These are phyloP conservation scores for Tenthredo livida DNA, from an alignment of 2,888 invertebrate species.

Conservation along the genomic window DNA sequence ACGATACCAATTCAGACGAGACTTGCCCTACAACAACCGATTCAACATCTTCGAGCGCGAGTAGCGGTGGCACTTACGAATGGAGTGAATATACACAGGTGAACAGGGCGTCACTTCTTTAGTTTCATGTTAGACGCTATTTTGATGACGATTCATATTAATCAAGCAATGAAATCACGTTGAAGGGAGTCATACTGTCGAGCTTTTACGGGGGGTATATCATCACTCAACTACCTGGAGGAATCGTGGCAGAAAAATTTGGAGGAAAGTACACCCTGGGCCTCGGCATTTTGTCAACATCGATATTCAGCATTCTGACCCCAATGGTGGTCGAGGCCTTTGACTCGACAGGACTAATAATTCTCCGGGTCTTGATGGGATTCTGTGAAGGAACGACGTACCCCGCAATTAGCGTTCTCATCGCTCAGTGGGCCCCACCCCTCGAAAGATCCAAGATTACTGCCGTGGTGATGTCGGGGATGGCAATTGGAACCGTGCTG, in stretches of 20 bases:
- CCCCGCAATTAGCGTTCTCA: conserved; percentile 82
- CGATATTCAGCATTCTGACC: conserved; percentile 77
- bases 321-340: conserved; percentile 78
- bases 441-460: conserved; percentile 81
- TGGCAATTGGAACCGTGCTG: conserved; percentile 80
- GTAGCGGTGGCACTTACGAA: not conserved
- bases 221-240: conserved; percentile 78
- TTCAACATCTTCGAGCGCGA: not conserved
- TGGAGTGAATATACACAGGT: conserved; percentile 37
- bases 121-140: not conserved
- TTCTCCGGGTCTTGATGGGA: conserved; percentile 80
- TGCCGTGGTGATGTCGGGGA: conserved; percentile 82
- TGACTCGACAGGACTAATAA: conserved; percentile 80
- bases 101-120: not conserved
- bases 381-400: conserved; percentile 82
- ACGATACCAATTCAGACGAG: not conserved
- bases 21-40: conserved; percentile 3
- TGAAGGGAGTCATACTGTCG: conserved; percentile 75
- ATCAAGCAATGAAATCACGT: not conserved
- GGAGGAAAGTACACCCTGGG: conserved; percentile 79
- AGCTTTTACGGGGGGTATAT: conserved; percentile 79
- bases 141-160: not conserved
- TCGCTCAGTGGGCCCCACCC: conserved; percentile 83
- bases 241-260: conserved; percentile 74
- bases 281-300: conserved; percentile 76